Conservation (phyloP, 1,140 invertebrate species). For the Danaus melanippus region DNA sequence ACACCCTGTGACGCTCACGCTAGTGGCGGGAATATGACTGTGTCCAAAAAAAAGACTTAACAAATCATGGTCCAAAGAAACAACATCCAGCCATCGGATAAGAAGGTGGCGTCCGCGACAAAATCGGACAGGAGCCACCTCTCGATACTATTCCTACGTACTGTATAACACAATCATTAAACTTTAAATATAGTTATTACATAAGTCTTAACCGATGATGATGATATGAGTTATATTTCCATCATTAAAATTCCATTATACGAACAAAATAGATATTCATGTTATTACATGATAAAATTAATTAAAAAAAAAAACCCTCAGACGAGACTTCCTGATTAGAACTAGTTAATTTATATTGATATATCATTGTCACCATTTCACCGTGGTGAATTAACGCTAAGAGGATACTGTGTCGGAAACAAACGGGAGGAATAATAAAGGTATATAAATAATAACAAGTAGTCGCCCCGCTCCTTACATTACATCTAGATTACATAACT, state of each 20-base stretch:
- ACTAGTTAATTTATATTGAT: constrained; percentile 66
- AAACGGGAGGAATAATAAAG: too few relatives aligned
- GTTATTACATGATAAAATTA: constrained; percentile 34
- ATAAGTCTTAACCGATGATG: constrained; percentile 28
- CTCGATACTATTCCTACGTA: too few relatives aligned
- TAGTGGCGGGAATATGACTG: constrained; percentile 15
- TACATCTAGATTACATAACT: constrained; percentile 20
- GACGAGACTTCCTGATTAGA: constrained; percentile 45
- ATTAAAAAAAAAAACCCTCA: constrained; percentile 26
- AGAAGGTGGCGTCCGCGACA: too few relatives aligned
- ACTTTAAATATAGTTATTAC: too few relatives aligned
- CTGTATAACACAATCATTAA: too few relatives aligned
- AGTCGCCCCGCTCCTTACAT: constrained; percentile 8
- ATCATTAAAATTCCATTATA: constrained; percentile 1
- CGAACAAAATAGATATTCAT: constrained; percentile 12
- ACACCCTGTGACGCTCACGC: constrained; percentile 59
- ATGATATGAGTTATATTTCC: constrained; percentile 43
- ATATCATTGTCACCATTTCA: constrained; percentile 69
- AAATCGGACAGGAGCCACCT: too few relatives aligned
- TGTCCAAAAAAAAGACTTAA: too few relatives aligned
- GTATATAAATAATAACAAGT: too few relatives aligned
- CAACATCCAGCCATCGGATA: too few relatives aligned
- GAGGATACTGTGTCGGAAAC: background rate
- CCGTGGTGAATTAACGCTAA: constrained; percentile 53
- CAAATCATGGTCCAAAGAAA: too few relatives aligned